These are phyloP conservation scores for Garrulus glandarius DNA, from an alignment of 2,797 vertebrate species.

Conservation along the genomic window DNA sequence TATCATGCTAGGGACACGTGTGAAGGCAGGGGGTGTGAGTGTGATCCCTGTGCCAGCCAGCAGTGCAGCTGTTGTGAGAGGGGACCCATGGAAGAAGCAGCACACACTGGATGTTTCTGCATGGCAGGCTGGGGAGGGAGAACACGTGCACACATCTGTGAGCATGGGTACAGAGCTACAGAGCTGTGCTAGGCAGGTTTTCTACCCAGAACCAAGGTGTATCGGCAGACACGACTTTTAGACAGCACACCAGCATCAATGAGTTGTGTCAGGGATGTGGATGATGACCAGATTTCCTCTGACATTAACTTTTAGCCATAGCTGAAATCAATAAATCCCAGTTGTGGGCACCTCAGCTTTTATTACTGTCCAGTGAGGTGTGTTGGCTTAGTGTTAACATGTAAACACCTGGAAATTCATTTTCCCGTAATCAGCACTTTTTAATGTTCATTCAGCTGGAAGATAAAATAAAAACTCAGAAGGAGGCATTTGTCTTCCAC, in stretches of 20 bases:
- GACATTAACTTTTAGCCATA: constrained; percentile 1
- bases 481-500: constrained; percentile 73
- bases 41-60: not conserved
- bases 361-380: not conserved
- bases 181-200: not conserved
- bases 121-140: not conserved
- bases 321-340: constrained; percentile 34
- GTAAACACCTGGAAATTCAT: not conserved
- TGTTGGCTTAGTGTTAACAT: not conserved
- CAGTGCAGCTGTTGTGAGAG: not conserved
- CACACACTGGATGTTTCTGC: not conserved
- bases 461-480: constrained; percentile 61
- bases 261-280: not conserved
- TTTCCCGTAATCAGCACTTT: not conserved
- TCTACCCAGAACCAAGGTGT: not conserved
- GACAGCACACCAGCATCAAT: not conserved
- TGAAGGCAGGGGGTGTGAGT: not conserved
- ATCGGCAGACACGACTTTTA: not conserved
- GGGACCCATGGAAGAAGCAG: fast-evolving
- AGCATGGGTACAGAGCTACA: fast-evolving
- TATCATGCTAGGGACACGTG: fast-evolving
- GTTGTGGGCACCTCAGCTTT: constrained; percentile 20
- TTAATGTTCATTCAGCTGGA: constrained; percentile 10
- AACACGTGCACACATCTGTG: fast-evolving
- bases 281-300: not conserved